A percentile compares a stretch with the other conserved stretches of the same genome.
Evolutionary conservation across 2,888 invertebrate genomes (phyloP).

Genomic region (Mystacides longicornis): DNA sequence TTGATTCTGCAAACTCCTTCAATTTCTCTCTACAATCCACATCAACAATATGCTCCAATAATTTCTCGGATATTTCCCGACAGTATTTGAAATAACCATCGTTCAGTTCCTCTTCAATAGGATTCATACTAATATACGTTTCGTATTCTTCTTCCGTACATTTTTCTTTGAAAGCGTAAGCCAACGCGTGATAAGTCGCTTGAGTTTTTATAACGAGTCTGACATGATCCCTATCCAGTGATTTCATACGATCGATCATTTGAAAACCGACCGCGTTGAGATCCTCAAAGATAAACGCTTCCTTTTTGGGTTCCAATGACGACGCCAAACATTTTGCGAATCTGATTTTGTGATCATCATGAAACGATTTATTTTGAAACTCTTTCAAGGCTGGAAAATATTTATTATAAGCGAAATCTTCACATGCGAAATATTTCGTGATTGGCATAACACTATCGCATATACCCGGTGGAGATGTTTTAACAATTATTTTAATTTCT

Average conservation of each 20-base stretch:
- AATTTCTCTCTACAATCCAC: not conserved
- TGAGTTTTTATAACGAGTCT: slow-evolving; percentile 10
- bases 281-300: slow-evolving; percentile 18
- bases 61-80: not conserved
- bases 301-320: not conserved
- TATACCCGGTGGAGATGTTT: slow-evolving; percentile 2
- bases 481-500: slow-evolving; percentile 10
- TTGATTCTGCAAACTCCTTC: not conserved
- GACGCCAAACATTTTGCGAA: slow-evolving; percentile 11
- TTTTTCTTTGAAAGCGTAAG: slow-evolving; percentile 8
- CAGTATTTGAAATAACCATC: not conserved
- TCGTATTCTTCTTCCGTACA: not conserved
- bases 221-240: slow-evolving; percentile 17
- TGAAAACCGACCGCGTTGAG: slow-evolving; percentile 11
- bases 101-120: not conserved
- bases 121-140: not conserved
- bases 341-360: slow-evolving; percentile 15
- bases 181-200: slow-evolving; percentile 13
- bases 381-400: slow-evolving; percentile 12
- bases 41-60: slow-evolving; percentile 6
- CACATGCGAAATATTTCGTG: slow-evolving; percentile 7
- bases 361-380: too few species aligned
- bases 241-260: slow-evolving; percentile 16
- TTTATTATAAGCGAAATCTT: slow-evolving; percentile 10
- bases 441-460: slow-evolving; percentile 6